Evolutionary conservation across 1,140 invertebrate species (phyloP), one percentile per base, ranked within the genome.

Genomic region (Helicoverpa armigera): DNA sequence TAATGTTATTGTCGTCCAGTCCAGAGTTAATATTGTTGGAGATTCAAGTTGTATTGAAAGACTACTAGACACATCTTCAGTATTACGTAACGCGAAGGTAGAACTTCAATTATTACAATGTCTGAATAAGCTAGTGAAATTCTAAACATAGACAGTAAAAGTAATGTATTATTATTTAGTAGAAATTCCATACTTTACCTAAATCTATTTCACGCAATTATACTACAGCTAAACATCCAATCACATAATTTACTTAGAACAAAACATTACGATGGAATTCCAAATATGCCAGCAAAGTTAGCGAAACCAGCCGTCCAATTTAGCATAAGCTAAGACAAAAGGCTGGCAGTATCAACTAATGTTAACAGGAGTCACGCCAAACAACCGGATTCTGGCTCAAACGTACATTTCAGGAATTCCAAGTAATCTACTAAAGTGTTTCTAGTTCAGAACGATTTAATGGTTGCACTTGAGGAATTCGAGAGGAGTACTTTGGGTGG

Each of bases 311-410:
- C 43, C 43, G 58, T 61, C 56, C 51, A 76, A 76, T 51, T 65
- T 53, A 76, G 11, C 48, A 10, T n/a, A 48, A 13, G 43, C 35
- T 14, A 65, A 53, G 16, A 76, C 74, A 76, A 76, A 61, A 50
- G 58, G 35, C 35, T 12, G n/a, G 16, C 16, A 50, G 11, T 76
- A 76, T 65, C 74, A 12, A 51, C 16, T 51, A 76, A 63, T 76
- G 43, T 72, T 72, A 53, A 72, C 50, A 29, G 18, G 2, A 65
- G 43, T 65, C 13, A n/a, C 23, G 74, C 14, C 9, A 63, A 23
- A 29, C 35, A 63, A 65, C 58, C 74, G 48, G 74, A 76, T 51
- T 76, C 60, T 65, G 18, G 43, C 48, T 65, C 63, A 43, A 76
- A 12, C 60, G 50, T 13, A 16, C 31, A 65, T 60, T 75, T 60